Conservation (phyloP, 2,797 vertebrate genomes). For the Leptatherina wallacei region DNA sequence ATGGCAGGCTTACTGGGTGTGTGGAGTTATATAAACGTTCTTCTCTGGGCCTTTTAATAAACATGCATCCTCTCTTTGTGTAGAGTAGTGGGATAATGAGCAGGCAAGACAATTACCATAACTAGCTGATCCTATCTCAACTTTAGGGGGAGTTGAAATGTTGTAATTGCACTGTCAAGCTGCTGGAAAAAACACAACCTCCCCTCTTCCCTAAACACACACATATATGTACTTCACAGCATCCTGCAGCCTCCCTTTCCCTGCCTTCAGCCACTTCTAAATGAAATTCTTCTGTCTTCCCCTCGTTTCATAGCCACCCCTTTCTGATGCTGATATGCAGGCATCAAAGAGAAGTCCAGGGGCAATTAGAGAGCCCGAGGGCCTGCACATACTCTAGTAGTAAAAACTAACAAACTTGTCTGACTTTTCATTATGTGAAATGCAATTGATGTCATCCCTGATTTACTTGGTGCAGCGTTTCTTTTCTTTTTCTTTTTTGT, state of each 20-base stretch:
- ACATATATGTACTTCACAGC: slow-evolving; percentile 31
- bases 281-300: slow-evolving; percentile 88
- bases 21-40: slow-evolving; percentile 58
- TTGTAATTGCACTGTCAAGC: slow-evolving; percentile 89
- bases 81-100: slow-evolving; percentile 73
- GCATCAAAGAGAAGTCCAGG: slow-evolving; percentile 88
- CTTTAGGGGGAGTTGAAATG: slow-evolving; percentile 77
- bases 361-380: slow-evolving; percentile 61
- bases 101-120: slow-evolving; percentile 79
- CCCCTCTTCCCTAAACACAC: slow-evolving; percentile 22
- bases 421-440: slow-evolving; percentile 32
- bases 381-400: slow-evolving; percentile 18
- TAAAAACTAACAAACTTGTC: slow-evolving; percentile 33
- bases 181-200: slow-evolving; percentile 71
- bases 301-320: slow-evolving; percentile 58
- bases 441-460: not conserved
- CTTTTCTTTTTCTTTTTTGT: not conserved
- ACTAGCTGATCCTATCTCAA: slow-evolving; percentile 83
- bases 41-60: slow-evolving; percentile 69
- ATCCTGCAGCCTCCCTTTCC: slow-evolving; percentile 31
- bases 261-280: slow-evolving; percentile 89
- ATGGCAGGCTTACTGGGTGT: slow-evolving; percentile 33
- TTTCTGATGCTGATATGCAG: slow-evolving; percentile 85
- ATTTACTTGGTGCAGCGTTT: slow-evolving; percentile 20
- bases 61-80: slow-evolving; percentile 68